Evolutionary conservation across 2,797 vertebrate species (phyloP).

Genomic region (Cetoscarus ocellatus): DNA sequence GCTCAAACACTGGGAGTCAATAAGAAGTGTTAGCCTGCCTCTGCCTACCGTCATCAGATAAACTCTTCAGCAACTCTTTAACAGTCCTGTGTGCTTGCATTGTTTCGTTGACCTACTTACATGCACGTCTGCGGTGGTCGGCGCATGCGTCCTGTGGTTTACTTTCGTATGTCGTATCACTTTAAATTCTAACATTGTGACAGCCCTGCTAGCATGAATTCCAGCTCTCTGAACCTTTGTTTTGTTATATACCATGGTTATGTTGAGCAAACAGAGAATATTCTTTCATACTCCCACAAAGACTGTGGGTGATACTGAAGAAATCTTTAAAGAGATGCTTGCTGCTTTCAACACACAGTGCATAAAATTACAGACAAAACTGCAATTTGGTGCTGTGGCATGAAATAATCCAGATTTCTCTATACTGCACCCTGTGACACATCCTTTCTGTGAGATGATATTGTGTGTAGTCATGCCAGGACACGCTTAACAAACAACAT

Average conservation of each 20-base stretch:
- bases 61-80: too few relatives aligned
- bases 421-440: neutral
- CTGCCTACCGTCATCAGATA: too few relatives aligned
- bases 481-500: conserved; percentile 14
- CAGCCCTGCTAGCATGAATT: too few relatives aligned
- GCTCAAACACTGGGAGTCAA: too few relatives aligned
- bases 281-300: neutral
- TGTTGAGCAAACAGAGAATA: neutral
- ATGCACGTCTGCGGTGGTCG: too few relatives aligned
- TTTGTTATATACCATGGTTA: neutral
- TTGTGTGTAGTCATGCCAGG: neutral
- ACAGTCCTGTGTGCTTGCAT: too few relatives aligned
- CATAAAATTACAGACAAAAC: neutral
- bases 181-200: too few relatives aligned
- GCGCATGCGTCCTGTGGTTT: too few relatives aligned
- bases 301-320: neutral
- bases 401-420: conserved; percentile 1
- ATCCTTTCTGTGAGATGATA: neutral
- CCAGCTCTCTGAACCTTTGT: neutral
- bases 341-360: conserved; percentile 28
- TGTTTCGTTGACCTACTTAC: too few relatives aligned
- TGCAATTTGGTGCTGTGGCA: neutral
- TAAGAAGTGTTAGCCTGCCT: too few relatives aligned
- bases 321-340: conserved; percentile 17
- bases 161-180: too few relatives aligned